Evolutionary conservation across 2,113 vertebrate genomes (phyloP), one percentile per base, ranked within the genome.

Genomic region (Amblyornis subalaris): DNA sequence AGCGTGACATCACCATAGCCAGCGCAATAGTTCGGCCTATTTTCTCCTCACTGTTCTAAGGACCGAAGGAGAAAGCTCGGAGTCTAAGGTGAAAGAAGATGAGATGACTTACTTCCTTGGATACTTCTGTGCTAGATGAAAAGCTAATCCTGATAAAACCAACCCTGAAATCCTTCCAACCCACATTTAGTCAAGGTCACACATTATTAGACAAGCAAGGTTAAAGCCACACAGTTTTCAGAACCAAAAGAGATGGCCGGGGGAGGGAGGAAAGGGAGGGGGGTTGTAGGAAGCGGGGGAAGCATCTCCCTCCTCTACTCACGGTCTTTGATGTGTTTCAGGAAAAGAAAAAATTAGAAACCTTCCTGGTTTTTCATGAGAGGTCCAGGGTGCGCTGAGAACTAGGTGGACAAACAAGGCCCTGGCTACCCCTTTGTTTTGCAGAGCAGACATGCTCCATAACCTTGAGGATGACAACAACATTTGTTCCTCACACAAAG

Each of bases 121-220:
- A 85, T 97, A 95, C 94, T 97, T 95, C 92, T 89, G 89, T 91
- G 85, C 96, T n/a, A 97, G 96, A 97, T 97, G 97, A 98, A 97
- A 98, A 97, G 92, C 96, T 98, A 98, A 98, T 98, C 95, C 95
- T 92, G 89, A 97, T 97, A 98, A 98, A 97, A 97, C 94, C 96
- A 94, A 97, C 90, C 70, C 97, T 97, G 97, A 98, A 98, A 97
- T 96, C 94, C 94, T 97, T 97, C 97, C 96, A 98, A 95, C 93
- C 81, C 94, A 74, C 25, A 14, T 84, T 94, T 96, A 96, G 84
- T 95, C 97, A 98, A 97, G 97, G 97, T 98, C 97, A 97, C 73
- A 73, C 47, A 42, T 94, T 96, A 96, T 96, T 87, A 96, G 91
- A 94, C 95, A 95, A 97, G 95, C 94, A 96, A 96, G 90, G 86